phyloP scores from a whole-genome alignment of 1,140 invertebrate species.

The Formica selysi region DNA sequence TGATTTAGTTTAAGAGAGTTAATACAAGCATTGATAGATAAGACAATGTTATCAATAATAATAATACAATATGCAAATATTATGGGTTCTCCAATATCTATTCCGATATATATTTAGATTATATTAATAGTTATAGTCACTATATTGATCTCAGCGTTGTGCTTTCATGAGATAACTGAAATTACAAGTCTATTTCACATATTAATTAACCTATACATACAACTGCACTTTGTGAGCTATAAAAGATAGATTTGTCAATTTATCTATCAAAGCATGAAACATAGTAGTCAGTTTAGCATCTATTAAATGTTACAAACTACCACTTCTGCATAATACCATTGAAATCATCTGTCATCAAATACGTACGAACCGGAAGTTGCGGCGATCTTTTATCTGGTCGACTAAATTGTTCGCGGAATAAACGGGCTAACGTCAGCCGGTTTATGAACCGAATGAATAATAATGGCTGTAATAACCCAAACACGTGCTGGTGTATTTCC shows the following conservation, averaged over 20 bases:
- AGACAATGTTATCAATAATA: slow-evolving; percentile 26
- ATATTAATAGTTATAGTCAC: slow-evolving; percentile 35
- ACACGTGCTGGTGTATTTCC: slow-evolving; percentile 50
- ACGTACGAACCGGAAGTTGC: not conserved
- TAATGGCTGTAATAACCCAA: slow-evolving; percentile 55
- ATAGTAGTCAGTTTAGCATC: slow-evolving; percentile 23
- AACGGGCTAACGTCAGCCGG: slow-evolving; percentile 21
- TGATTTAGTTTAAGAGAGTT: not conserved
- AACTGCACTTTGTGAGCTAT: slow-evolving; percentile 8
- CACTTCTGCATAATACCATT: not conserved
- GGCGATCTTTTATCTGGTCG: slow-evolving; percentile 22
- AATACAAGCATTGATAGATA: not conserved
- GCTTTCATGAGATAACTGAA: slow-evolving; percentile 36
- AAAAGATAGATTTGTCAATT: slow-evolving; percentile 39
- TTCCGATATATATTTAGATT: not conserved
- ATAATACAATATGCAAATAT: not conserved
- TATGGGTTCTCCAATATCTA: not conserved
- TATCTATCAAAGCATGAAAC: slow-evolving; percentile 28
- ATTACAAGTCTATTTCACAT: slow-evolving; percentile 13
- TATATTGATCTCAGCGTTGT: slow-evolving; percentile 31
- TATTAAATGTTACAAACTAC: slow-evolving; percentile 12
- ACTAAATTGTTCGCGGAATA: slow-evolving; percentile 7
- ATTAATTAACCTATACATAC: slow-evolving; percentile 28
- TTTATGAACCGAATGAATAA: slow-evolving; percentile 68
- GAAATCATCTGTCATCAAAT: slow-evolving; percentile 16